Percentiles rank a stretch among this genome's conserved stretches.
phyloP scores from a whole-genome alignment of 1,140 invertebrate species.

The Sitodiplosis mosellana region DNA sequence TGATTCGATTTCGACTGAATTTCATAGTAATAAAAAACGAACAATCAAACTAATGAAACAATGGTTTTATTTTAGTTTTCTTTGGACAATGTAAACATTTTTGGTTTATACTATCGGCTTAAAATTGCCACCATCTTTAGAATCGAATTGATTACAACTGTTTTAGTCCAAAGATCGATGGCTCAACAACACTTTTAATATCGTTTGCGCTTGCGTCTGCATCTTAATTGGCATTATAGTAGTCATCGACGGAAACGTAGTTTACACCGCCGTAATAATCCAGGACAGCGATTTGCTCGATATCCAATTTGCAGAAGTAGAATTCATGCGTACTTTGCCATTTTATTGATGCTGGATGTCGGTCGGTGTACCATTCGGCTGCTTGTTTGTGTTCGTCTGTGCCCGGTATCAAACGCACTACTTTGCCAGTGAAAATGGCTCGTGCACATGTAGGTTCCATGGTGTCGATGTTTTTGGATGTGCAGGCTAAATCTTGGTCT shows the following conservation, averaged over 20 bases:
- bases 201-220: too few species aligned
- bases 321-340: constrained; percentile 52
- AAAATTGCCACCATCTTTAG: too few species aligned
- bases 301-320: constrained; percentile 53
- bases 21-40: too few species aligned
- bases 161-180: too few species aligned
- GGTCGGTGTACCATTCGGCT: constrained; percentile 38
- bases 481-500: constrained; percentile 50
- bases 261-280: constrained; percentile 61
- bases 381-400: constrained; percentile 39
- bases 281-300: constrained; percentile 45
- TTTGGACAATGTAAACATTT: too few species aligned
- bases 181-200: too few species aligned
- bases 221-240: constrained; percentile 19
- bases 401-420: constrained; percentile 33
- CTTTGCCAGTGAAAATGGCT: constrained; percentile 48
- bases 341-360: constrained; percentile 46
- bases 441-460: constrained; percentile 66
- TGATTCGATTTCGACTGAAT: too few species aligned
- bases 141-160: too few species aligned
- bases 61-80: too few species aligned
- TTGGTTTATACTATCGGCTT: too few species aligned
- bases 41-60: too few species aligned
- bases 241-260: constrained; percentile 38
- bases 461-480: constrained; percentile 41